phyloP scores from a whole-genome alignment of 2,888 invertebrate species.

The Andrena praecox region DNA sequence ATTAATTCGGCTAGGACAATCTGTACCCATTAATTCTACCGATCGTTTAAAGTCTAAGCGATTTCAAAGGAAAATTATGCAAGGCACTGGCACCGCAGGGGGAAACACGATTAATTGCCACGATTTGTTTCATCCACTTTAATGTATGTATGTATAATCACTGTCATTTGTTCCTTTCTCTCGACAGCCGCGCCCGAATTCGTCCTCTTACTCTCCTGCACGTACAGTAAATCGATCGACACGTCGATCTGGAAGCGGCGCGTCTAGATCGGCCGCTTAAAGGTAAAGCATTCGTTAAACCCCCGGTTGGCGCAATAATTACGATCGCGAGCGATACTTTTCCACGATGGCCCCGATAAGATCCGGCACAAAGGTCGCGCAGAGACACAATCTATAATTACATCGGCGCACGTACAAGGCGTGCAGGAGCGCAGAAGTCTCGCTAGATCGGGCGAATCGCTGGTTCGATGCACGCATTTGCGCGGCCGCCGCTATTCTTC shows the following conservation, averaged over 20 bases:
- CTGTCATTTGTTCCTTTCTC: slow-evolving; percentile 67
- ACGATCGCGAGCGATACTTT: slow-evolving; percentile 72
- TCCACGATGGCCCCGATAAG: slow-evolving; percentile 72
- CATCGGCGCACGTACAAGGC: slow-evolving; percentile 74
- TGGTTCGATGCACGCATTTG: slow-evolving; percentile 56
- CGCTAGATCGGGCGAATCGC: slow-evolving; percentile 38
- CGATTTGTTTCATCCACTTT: slow-evolving; percentile 65
- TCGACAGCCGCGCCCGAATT: slow-evolving; percentile 65
- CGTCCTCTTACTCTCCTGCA: slow-evolving; percentile 44
- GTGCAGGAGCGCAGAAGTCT: slow-evolving; percentile 24
- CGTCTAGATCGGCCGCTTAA: slow-evolving; percentile 40
- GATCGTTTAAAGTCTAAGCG: slow-evolving; percentile 20
- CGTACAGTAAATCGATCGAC: slow-evolving; percentile 56
- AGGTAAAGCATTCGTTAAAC: slow-evolving; percentile 60
- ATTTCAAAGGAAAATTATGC: slow-evolving; percentile 38
- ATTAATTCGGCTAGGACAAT: slow-evolving; percentile 8
- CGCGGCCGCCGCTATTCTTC: slow-evolving; percentile 24
- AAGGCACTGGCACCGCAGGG: slow-evolving; percentile 31
- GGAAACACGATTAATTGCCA: slow-evolving; percentile 63
- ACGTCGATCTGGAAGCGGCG: slow-evolving; percentile 58
- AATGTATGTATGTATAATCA: slow-evolving; percentile 61
- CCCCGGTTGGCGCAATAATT: slow-evolving; percentile 71
- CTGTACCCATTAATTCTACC: not conserved
- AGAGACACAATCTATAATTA: slow-evolving; percentile 83
- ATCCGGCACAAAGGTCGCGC: slow-evolving; percentile 75